These are phyloP conservation scores for Nycticryphes semicollaris DNA, from an alignment of 2,113 vertebrate species.

Conservation along the genomic window DNA sequence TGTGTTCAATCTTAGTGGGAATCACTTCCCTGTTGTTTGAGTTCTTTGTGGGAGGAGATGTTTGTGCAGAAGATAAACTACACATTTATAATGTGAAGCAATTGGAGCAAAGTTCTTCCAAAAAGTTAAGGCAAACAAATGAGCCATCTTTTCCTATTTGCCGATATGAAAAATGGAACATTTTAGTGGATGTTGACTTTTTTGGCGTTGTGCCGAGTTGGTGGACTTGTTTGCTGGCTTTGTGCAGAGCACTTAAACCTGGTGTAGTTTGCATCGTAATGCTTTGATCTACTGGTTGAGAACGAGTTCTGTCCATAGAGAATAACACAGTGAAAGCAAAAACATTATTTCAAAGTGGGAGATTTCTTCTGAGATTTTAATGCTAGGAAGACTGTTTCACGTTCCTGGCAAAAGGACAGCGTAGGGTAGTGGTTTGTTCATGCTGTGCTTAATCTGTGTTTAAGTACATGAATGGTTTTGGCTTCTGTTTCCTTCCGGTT, in stretches of 20 bases:
- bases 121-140: slow-evolving; percentile 33
- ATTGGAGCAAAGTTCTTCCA: slow-evolving; percentile 6
- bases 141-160: neutral
- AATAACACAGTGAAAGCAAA: neutral
- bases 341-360: neutral
- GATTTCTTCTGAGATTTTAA: neutral
- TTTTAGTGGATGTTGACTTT: fast-evolving
- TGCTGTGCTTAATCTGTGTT: neutral
- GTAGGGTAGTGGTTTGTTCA: neutral
- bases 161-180: neutral
- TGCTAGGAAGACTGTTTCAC: neutral
- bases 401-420: neutral
- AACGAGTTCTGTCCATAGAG: neutral
- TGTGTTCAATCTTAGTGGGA: slow-evolving; percentile 21
- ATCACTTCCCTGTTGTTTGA: neutral
- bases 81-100: slow-evolving; percentile 29
- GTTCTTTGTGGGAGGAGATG: slow-evolving; percentile 44
- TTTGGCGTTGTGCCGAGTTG: neutral
- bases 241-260: neutral
- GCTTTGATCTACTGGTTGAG: neutral
- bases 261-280: neutral
- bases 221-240: neutral
- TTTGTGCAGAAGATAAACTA: slow-evolving; percentile 43
- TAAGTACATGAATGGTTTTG: neutral
- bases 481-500: neutral